A percentile compares a stretch with the other conserved stretches of the same genome.
Evolutionary conservation across 37 sponge, comb jelly and placozoan genomes (phyloP).

Genomic region (Dysidea cf. avara): DNA sequence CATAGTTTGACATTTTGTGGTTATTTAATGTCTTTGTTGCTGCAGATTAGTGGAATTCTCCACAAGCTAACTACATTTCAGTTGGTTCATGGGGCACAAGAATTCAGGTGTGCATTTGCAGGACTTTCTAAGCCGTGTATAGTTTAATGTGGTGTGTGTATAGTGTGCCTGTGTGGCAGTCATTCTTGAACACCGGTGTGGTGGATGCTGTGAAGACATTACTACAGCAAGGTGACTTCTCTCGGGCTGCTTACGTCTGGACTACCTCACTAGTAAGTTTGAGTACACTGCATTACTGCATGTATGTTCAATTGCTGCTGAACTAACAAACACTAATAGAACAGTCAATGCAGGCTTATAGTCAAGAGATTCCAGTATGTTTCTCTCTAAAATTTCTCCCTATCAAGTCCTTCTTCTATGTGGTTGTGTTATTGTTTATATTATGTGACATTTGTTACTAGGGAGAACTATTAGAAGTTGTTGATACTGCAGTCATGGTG

Average conservation of each 20-base stretch:
- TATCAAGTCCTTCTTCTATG: too few species aligned
- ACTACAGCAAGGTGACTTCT: slow-evolving; percentile 29
- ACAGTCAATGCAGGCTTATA: too few species aligned
- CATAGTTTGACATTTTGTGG: too few species aligned
- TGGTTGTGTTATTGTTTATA: too few species aligned
- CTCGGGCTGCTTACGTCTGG: slow-evolving; percentile 26
- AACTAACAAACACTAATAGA: too few species aligned
- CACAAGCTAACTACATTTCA: slow-evolving; percentile 31
- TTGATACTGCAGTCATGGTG: slow-evolving; percentile 16
- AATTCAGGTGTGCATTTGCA: slow-evolving; percentile 25
- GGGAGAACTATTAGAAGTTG: slow-evolving; percentile 3
- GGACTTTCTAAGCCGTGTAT: background rate
- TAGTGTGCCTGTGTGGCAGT: background rate
- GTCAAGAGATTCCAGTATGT: too few species aligned
- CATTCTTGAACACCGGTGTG: background rate
- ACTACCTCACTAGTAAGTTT: background rate
- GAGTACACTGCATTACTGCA: background rate
- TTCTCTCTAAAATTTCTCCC: too few species aligned
- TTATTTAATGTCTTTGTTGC: too few species aligned
- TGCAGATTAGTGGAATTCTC: background rate
- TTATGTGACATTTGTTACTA: too few species aligned
- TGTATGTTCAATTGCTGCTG: background rate
- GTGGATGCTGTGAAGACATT: slow-evolving; percentile 2
- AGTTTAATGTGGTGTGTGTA: background rate
- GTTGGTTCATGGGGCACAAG: slow-evolving; percentile 1